Conservation (phyloP, 2,888 invertebrate genomes). For the Cheilosia vernalis region DNA sequence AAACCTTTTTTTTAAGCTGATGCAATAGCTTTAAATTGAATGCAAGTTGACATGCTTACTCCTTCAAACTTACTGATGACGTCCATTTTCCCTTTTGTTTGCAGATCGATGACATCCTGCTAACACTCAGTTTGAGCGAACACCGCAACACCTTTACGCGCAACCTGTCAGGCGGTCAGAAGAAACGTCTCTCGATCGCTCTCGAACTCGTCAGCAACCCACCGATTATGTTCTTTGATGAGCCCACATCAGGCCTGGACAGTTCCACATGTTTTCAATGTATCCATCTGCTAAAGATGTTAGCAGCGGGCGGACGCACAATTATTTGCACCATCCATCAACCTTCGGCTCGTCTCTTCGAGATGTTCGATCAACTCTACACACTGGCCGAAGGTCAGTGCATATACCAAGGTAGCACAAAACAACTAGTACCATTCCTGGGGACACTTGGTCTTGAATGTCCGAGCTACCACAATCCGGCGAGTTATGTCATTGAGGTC, state of each 20-base stretch:
- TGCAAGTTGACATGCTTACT: background rate
- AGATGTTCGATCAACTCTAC: conserved; percentile 98
- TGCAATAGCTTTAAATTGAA: no score
- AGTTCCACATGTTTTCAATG: conserved; percentile 98
- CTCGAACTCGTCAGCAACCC: conserved; percentile 97
- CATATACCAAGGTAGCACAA: conserved; percentile 96
- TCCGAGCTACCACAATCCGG: conserved; percentile 98
- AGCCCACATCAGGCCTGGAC: conserved; percentile 97
- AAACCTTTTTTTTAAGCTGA: no score
- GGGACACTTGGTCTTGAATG: conserved; percentile 93
- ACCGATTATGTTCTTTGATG: conserved; percentile 98
- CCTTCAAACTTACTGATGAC: background rate
- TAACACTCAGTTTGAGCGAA: conserved; percentile 93
- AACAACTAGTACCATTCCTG: conserved; percentile 92
- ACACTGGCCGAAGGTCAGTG: conserved; percentile 97
- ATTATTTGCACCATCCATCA: conserved; percentile 97
- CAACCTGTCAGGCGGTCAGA: conserved; percentile 96
- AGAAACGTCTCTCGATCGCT: conserved; percentile 97
- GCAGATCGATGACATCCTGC: conserved; percentile 95
- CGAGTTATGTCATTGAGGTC: conserved; percentile 98
- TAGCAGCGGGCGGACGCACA: conserved; percentile 95
- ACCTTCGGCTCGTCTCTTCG: conserved; percentile 97
- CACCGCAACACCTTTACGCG: conserved; percentile 95
- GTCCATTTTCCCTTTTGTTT: conserved; percentile 74
- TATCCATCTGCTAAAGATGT: conserved; percentile 92